phyloP scores from a whole-genome alignment of 2,888 invertebrate species.

The Lagria hirta region DNA sequence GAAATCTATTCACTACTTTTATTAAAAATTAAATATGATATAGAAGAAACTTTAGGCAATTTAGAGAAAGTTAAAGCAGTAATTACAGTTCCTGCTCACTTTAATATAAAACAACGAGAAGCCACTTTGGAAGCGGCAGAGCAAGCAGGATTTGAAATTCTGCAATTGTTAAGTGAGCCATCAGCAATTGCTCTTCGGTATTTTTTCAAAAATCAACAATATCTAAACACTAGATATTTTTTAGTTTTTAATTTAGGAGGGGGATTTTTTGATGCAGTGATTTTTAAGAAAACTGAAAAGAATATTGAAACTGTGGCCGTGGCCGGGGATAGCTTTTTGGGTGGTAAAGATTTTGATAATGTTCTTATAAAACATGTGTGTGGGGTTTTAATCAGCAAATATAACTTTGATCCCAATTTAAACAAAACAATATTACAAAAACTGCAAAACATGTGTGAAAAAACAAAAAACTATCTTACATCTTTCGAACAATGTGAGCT shows the following conservation, averaged over 20 bases:
- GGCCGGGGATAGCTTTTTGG: slow-evolving; percentile 37
- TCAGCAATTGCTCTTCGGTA: slow-evolving; percentile 14
- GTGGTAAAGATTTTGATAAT: slow-evolving; percentile 38
- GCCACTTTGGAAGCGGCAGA: slow-evolving; percentile 16
- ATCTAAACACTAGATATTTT: too few relatives aligned
- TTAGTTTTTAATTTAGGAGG: slow-evolving; percentile 39
- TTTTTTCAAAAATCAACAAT: too few relatives aligned
- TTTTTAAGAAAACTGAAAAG: slow-evolving; percentile 25
- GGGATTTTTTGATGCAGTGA: slow-evolving; percentile 39
- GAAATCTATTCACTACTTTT: slow-evolving; percentile 8
- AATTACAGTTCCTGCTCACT: slow-evolving; percentile 25
- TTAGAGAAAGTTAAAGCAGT: slow-evolving; percentile 11
- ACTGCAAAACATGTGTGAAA: slow-evolving; percentile 30
- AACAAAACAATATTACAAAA: slow-evolving; percentile 8
- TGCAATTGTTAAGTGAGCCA: slow-evolving; percentile 18
- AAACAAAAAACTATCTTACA: slow-evolving; percentile 29
- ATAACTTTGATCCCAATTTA: slow-evolving; percentile 15
- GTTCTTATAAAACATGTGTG: slow-evolving; percentile 29
- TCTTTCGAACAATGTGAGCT: slow-evolving; percentile 12
- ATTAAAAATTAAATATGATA: slow-evolving; percentile 13
- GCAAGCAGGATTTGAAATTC: slow-evolving; percentile 15
- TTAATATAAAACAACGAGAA: slow-evolving; percentile 16
- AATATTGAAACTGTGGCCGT: slow-evolving; percentile 30
- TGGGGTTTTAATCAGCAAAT: slow-evolving; percentile 19
- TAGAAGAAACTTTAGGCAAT: slow-evolving; percentile 5